Evolutionary conservation across 2,113 vertebrate species (phyloP).

Genomic region (Oxyruncus cristatus): DNA sequence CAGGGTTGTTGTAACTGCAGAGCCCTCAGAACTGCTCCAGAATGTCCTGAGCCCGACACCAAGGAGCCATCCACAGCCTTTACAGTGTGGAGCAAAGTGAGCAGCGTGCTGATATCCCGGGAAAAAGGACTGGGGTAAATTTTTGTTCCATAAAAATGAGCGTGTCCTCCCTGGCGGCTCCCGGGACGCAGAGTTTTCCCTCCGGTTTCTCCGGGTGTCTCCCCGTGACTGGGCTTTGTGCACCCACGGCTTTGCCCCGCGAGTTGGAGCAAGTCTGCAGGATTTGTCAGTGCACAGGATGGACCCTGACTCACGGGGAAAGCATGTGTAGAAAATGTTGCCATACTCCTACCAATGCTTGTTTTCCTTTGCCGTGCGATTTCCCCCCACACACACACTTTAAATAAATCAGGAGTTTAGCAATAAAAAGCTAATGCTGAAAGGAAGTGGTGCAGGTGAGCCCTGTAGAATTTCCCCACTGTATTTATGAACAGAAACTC

Average conservation of each 20-base stretch:
- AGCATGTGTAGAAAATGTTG: not conserved
- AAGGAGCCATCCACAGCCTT: not conserved
- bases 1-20: not conserved
- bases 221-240: not conserved
- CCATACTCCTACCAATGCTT: not conserved
- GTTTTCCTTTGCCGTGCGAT: not conserved
- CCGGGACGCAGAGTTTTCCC: not conserved
- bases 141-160: not conserved
- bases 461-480: not conserved
- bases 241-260: conserved; percentile 1
- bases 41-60: not conserved
- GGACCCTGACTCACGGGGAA: conserved; percentile 52
- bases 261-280: conserved; percentile 10
- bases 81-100: not conserved
- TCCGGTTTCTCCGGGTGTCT: not conserved
- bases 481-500: not conserved
- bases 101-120: not conserved
- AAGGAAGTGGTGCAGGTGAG: conserved; percentile 14
- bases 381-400: too few species aligned
- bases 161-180: not conserved
- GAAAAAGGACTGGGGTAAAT: not conserved
- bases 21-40: not conserved
- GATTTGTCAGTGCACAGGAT: not conserved
- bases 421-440: conserved; percentile 8
- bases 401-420: not conserved